Base-by-base conservation (phyloP, 2,888 invertebrate species). In the Phaonia tiefii region DNA sequence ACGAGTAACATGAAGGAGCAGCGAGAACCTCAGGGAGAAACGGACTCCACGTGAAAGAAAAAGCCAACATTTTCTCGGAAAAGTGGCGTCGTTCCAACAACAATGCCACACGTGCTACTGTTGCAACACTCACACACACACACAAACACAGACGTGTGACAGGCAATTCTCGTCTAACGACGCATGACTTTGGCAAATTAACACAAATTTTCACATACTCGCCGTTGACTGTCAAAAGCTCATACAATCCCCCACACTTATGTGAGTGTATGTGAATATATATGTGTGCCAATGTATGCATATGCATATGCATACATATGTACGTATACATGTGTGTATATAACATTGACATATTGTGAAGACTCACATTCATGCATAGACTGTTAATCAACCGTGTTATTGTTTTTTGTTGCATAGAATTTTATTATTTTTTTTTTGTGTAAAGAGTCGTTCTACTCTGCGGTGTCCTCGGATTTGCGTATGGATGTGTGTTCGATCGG, bases 181-280 rank as follows among this genome's bases (percentile, higher is more conserved):
- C 78, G 78, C 84, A 80, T 84, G 84, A 83, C 83, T 83, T 83
- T 79, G 79, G 77, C 84, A 84, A 84, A 84, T 84, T 83, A 83
- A 84, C 84, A 83, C 84, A 78, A 83, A 79, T 83, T 83, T 72
- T 58, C 49, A 67, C 67, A n/a, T 73, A 72, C 79, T 74, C 63
- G 63, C 67, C 31, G 31, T 31, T 3, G 31, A 31, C 31, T 31
- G 31, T 31, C 31, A 31, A 44, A 58, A 75, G 60, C 22, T 39
- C 10, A 60, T 10, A 60, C 17, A 37, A 10, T 2, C n/a, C 7
- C n/a, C n/a, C 39, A 8, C 60, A 31, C 17, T 20, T 31, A 17
- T 49, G 10, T 49, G 2, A 4, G 20, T 20, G 20, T 20, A 20
- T 49, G 49, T 49, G 20, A 7, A 10, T 49, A 20, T 49, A 20